Percentiles rank a stretch among this genome's conserved stretches.
Evolutionary conservation across 2,888 invertebrate genomes (phyloP).

Genomic region (Athalia cordata): DNA sequence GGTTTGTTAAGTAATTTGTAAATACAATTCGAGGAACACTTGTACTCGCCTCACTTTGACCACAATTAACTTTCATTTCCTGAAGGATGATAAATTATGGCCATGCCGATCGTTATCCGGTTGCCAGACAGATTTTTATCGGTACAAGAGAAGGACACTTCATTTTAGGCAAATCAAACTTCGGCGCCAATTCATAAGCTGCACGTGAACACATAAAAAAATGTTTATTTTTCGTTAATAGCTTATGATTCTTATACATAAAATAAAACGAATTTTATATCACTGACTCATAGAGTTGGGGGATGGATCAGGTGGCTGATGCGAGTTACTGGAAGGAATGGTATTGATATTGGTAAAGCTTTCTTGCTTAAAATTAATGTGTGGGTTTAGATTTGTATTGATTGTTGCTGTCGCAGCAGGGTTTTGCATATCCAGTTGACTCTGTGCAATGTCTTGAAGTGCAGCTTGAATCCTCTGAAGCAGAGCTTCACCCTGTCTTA

Average conservation of each 20-base stretch:
- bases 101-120: too few species aligned
- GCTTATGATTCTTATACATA: slow-evolving; percentile 21
- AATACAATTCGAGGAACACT: too few species aligned
- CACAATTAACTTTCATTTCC: too few species aligned
- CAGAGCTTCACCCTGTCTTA: slow-evolving; percentile 89
- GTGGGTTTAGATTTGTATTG: slow-evolving; percentile 64
- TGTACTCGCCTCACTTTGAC: too few species aligned
- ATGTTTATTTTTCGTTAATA: slow-evolving; percentile 22
- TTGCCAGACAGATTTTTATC: too few species aligned
- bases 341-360: slow-evolving; percentile 56
- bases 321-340: slow-evolving; percentile 59
- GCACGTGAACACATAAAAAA: slow-evolving; percentile 13
- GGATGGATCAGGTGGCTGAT: slow-evolving; percentile 63
- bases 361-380: slow-evolving; percentile 63
- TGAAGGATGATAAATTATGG: too few species aligned
- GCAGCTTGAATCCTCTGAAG: slow-evolving; percentile 93
- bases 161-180: neutral
- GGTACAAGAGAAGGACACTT: neutral
- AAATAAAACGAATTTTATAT: slow-evolving; percentile 46
- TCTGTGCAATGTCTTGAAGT: slow-evolving; percentile 93
- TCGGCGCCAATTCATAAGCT: neutral
- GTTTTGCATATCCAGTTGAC: slow-evolving; percentile 92
- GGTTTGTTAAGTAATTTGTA: neutral
- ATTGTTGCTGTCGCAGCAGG: slow-evolving; percentile 76
- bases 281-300: slow-evolving; percentile 64